Evolutionary conservation across 2,888 invertebrate genomes (phyloP), one percentile per base, ranked within the genome.

Genomic region (Nomada ruficornis): DNA sequence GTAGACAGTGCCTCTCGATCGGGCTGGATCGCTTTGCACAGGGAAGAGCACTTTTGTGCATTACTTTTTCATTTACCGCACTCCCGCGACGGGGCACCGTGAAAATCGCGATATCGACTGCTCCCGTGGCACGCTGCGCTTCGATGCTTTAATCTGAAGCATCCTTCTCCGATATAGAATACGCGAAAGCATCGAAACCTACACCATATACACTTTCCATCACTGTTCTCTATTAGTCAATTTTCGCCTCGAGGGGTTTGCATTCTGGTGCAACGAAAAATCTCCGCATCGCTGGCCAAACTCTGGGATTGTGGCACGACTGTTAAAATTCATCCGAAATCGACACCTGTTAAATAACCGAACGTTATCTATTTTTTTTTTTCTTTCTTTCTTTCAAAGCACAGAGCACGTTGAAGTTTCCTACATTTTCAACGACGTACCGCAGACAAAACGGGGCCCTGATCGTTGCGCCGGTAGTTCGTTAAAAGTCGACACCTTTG

Each of bases 401-500:
- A 15, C 15, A 47, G 13, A 47, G 13, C 47, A 15, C 10, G 47
- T 2, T 26, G 26, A 26, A 15, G 15, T 2, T 47, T 47, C 11
- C 11, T 1, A 47, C 47, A 47, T 47, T 47, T 47, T 47, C 47
- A 47, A 23, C 20, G 20, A 10, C 10, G 23, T 1, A 57, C 26
- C 4, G 0, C 13, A 23, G 11, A 3, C 23, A 15, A 11, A 57
- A 55, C 23, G n/a, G 20, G 7, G 7, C 23, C 44, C 64, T 57
- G 52, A 47, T 60, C 20, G 44, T 54, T 67, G 42, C 47, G 52
- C 26, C 26, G 26, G n/a, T 29, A 64, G 75, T 74, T 57, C 60
- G 47, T 70, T 71, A 52, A 68, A 82, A 60, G n/a, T 36, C 54
- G 64, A 55, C 47, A 68, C 68, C 76, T 76, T 81, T 81, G 82